A percentile compares a stretch with the other conserved stretches of the same genome.
Conservation (phyloP, 1,140 invertebrate species). For the Zophobas atratus region DNA sequence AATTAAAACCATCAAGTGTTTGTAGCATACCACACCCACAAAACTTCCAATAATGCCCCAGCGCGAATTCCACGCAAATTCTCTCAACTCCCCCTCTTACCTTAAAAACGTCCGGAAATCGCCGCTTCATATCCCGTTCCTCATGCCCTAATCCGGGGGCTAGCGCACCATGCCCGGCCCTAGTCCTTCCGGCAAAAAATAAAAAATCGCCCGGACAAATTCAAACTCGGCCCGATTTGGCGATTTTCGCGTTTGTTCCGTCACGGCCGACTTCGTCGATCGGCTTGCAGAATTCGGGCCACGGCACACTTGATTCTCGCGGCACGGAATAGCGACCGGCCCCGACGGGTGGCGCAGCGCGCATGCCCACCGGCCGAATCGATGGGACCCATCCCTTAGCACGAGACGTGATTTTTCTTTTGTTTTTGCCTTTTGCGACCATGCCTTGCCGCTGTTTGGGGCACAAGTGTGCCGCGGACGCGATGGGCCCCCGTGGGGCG, state of each 20-base stretch:
- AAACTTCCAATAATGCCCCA: slow-evolving; percentile 13
- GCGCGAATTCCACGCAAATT: slow-evolving; percentile 16
- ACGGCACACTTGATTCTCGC: slow-evolving; percentile 52
- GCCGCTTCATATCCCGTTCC: slow-evolving; percentile 26
- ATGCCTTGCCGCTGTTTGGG: slow-evolving; percentile 1
- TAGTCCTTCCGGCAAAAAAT: background rate
- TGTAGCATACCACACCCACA: slow-evolving; percentile 18
- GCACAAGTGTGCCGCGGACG: slow-evolving; percentile 19
- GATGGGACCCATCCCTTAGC: slow-evolving; percentile 61
- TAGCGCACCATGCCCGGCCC: background rate
- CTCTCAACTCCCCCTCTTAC: slow-evolving; percentile 6
- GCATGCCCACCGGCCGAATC: slow-evolving; percentile 56
- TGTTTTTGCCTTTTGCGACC: slow-evolving; percentile 27
- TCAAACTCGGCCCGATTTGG: slow-evolving; percentile 12
- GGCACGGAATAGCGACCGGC: slow-evolving; percentile 31
- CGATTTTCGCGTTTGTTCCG: slow-evolving; percentile 33
- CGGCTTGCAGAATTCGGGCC: slow-evolving; percentile 51
- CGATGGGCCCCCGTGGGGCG: slow-evolving; percentile 19
- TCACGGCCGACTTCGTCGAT: slow-evolving; percentile 43
- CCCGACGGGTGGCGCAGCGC: slow-evolving; percentile 41
- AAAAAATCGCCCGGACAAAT: background rate
- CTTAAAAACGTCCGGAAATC: slow-evolving; percentile 32
- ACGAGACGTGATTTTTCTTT: slow-evolving; percentile 31
- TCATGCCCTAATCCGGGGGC: background rate
- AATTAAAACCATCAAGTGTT: background rate